Evolutionary conservation across 2,113 vertebrate species (phyloP).

Genomic region (Picathartes gymnocephalus): DNA sequence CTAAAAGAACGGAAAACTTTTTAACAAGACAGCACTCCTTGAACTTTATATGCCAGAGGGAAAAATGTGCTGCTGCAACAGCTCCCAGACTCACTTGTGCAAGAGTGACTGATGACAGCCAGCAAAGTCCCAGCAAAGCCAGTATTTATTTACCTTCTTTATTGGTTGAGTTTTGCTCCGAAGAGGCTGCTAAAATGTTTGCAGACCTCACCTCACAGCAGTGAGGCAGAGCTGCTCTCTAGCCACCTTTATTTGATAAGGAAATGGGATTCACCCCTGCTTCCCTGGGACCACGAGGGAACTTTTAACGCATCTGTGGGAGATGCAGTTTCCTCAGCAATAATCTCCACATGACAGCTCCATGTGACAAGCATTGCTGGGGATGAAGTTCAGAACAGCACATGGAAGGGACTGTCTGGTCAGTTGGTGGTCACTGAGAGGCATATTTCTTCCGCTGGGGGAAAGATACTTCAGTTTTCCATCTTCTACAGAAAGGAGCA

Average conservation of each 20-base stretch:
- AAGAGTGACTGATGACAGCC: background rate
- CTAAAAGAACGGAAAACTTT: background rate
- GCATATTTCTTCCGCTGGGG: background rate
- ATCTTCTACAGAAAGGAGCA: background rate
- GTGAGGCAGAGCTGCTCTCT: background rate
- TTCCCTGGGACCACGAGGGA: fast-evolving
- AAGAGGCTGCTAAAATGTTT: background rate
- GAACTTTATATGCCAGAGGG: background rate
- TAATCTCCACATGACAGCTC: background rate
- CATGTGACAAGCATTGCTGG: background rate
- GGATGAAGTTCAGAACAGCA: background rate
- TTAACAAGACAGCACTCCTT: background rate
- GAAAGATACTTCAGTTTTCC: background rate
- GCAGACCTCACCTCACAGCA: fast-evolving
- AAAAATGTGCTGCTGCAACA: background rate
- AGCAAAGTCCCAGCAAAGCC: background rate
- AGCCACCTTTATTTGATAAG: background rate
- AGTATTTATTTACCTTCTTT: background rate
- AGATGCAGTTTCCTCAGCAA: background rate
- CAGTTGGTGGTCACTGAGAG: background rate
- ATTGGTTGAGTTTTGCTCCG: background rate
- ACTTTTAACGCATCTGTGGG: fast-evolving
- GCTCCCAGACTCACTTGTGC: background rate
- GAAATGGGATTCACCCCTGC: background rate
- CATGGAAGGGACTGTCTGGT: fast-evolving